phyloP scores from a whole-genome alignment of 2,797 vertebrate species.

The Danio aesculapii region DNA sequence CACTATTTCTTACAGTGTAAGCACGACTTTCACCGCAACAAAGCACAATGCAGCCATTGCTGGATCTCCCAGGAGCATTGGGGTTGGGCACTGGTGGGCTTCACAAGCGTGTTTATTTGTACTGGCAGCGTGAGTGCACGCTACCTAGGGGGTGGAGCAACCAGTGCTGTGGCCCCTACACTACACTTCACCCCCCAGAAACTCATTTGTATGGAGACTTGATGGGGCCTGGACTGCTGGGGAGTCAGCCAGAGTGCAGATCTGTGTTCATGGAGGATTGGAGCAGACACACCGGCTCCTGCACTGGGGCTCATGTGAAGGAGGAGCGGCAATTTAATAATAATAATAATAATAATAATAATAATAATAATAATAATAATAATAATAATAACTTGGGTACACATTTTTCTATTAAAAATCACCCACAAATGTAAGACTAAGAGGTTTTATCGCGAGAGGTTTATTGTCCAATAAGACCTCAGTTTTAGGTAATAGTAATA shows the following conservation, averaged over 20 bases:
- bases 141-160: slow-evolving; percentile 74
- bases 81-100: slow-evolving; percentile 31
- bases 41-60: slow-evolving; percentile 5
- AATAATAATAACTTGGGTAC: too few species aligned
- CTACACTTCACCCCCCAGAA: slow-evolving; percentile 75
- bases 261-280: slow-evolving; percentile 70
- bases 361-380: too few species aligned
- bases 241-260: slow-evolving; percentile 85
- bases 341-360: too few species aligned
- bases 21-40: too few species aligned
- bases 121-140: slow-evolving; percentile 69
- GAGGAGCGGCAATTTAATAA: too few species aligned
- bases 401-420: too few species aligned
- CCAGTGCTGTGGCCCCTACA: slow-evolving; percentile 66
- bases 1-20: too few species aligned
- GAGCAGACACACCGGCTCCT: slow-evolving; percentile 76
- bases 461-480: too few species aligned
- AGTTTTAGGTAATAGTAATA: too few species aligned
- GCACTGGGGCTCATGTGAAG: slow-evolving; percentile 9
- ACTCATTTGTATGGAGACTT: slow-evolving; percentile 54
- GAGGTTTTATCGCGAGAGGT: too few species aligned
- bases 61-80: slow-evolving; percentile 24
- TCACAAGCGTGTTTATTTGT: slow-evolving; percentile 73
- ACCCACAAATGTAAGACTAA: too few species aligned
- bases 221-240: slow-evolving; percentile 64